A percentile compares a stretch with the other conserved stretches of the same genome.
Conservation (phyloP, 1,140 invertebrate genomes). For the Caerostris extrusa region DNA sequence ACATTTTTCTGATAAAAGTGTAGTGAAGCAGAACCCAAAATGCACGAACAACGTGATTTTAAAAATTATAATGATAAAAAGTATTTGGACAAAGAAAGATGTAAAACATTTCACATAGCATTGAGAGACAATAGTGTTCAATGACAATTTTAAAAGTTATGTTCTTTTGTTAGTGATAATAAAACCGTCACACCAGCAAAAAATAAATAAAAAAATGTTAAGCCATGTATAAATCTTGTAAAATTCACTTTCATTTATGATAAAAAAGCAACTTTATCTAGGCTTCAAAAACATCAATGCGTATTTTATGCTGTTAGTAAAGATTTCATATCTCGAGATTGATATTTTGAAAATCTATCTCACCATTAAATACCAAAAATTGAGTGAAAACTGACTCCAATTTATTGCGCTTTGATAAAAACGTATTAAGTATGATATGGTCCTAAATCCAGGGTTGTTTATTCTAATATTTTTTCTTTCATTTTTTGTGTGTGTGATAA, state of each 20-base stretch:
- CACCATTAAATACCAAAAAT: neutral
- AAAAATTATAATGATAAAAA: neutral
- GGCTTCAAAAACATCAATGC: neutral
- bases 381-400: neutral
- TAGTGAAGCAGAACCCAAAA: neutral
- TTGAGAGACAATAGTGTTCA: constrained; percentile 33
- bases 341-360: neutral
- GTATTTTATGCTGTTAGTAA: neutral
- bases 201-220: neutral
- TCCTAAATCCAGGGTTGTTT: neutral
- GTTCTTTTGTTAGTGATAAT: constrained; percentile 10
- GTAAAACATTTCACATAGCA: neutral
- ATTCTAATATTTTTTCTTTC: neutral
- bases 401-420: constrained; percentile 44
- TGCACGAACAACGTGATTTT: constrained; percentile 11
- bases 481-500: neutral
- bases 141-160: neutral
- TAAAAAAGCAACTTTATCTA: neutral
- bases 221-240: neutral
- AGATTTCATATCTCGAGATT: neutral
- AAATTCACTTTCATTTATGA: neutral
- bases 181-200: neutral
- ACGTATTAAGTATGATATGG: neutral
- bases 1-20: neutral
- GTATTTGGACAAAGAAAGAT: neutral